Conservation (phyloP, 2,797 vertebrate species). For the Phrynocephalus forsythii region DNA sequence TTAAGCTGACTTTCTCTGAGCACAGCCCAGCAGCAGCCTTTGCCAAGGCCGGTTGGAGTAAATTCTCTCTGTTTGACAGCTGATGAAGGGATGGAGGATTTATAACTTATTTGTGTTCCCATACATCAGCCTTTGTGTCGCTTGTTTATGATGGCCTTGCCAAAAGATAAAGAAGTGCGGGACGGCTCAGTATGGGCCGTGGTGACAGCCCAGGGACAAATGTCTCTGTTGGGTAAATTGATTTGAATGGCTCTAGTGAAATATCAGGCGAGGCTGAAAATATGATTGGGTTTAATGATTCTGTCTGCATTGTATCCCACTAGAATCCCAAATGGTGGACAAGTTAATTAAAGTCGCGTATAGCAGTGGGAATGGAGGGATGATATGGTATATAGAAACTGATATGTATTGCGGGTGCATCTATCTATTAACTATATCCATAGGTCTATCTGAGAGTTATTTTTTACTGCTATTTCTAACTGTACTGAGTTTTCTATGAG, state of each 20-base stretch:
- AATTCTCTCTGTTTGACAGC: constrained; percentile 77
- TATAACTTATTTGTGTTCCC: constrained; percentile 81
- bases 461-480: constrained; percentile 50
- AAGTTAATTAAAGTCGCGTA: constrained; percentile 73
- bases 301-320: constrained; percentile 67
- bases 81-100: constrained; percentile 80
- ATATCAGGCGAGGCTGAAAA: constrained; percentile 79
- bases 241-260: constrained; percentile 82
- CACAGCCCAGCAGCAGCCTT: constrained; percentile 67
- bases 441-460: constrained; percentile 55
- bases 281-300: constrained; percentile 81
- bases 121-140: constrained; percentile 81
- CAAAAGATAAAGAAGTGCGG: constrained; percentile 86
- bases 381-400: constrained; percentile 48
- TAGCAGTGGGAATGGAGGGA: constrained; percentile 55
- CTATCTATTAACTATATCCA: constrained; percentile 62
- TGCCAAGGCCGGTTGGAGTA: constrained; percentile 73
- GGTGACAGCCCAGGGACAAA: constrained; percentile 84
- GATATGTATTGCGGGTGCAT: constrained; percentile 27
- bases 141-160: constrained; percentile 84
- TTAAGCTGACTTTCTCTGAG: constrained; percentile 71
- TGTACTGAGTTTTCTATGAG: constrained; percentile 59
- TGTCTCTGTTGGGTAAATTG: constrained; percentile 82
- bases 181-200: constrained; percentile 74
- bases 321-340: constrained; percentile 70